phyloP scores from a whole-genome alignment of 2,797 vertebrate species.

The Hirundo rustica region DNA sequence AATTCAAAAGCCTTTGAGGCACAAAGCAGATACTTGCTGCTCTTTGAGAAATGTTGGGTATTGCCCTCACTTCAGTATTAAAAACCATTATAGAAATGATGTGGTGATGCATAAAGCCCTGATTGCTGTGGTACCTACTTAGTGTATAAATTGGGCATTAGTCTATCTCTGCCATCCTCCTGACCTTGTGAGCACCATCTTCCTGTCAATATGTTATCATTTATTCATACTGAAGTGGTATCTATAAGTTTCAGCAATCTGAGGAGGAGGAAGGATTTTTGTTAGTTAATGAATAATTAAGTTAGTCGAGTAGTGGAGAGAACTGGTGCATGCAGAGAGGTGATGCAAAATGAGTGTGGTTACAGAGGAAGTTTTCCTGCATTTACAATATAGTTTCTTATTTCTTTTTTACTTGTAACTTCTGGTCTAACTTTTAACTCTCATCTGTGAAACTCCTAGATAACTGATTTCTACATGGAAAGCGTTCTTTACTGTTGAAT shows the following conservation, averaged over 20 bases:
- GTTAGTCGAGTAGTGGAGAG: not conserved
- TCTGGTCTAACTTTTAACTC: not conserved
- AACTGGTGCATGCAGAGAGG: not conserved
- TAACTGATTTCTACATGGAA: not conserved
- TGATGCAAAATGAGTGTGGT: not conserved
- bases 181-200: not conserved
- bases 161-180: not conserved
- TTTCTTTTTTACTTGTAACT: not conserved
- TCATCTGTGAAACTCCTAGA: not conserved
- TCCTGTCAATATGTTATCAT: not conserved
- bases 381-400: not conserved
- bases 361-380: not conserved
- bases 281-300: conserved; percentile 7
- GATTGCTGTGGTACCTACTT: not conserved
- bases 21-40: not conserved
- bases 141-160: not conserved
- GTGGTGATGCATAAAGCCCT: not conserved
- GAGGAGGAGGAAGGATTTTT: not conserved
- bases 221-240: conserved; percentile 5
- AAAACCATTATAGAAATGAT: not conserved
- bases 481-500: not conserved
- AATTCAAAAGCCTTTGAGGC: not conserved
- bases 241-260: not conserved
- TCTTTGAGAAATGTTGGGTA: not conserved
- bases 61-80: not conserved